Conservation (phyloP, 2,113 vertebrate genomes). For the Orycteropus afer region DNA sequence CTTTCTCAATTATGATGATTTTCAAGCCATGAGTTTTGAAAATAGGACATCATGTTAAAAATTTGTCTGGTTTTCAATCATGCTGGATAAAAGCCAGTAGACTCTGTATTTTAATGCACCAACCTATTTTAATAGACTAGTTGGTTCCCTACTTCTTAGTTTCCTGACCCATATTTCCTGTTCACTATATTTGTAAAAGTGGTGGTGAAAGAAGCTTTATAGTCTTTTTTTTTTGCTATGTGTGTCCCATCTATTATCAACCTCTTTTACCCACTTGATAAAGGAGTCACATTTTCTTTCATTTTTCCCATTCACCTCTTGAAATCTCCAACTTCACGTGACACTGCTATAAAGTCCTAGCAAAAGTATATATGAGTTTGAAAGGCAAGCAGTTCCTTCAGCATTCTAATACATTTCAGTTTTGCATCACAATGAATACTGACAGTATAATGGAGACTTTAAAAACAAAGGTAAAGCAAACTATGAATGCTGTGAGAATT, state of each 20-base stretch:
- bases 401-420: conserved; percentile 14
- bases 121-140: neutral
- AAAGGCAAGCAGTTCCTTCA: conserved; percentile 50
- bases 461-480: conserved; percentile 65
- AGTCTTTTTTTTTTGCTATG: neutral
- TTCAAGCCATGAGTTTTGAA: neutral
- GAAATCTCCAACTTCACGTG: conserved; percentile 62
- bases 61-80: neutral
- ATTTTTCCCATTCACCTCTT: conserved; percentile 30
- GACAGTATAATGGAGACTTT: conserved; percentile 67
- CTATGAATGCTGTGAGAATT: conserved; percentile 48
- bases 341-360: conserved; percentile 55
- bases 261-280: conserved; percentile 52
- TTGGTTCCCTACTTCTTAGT: neutral
- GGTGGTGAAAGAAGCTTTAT: neutral
- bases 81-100: neutral
- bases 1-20: conserved; percentile 26
- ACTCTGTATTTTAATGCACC: neutral
- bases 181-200: conserved; percentile 46
- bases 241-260: conserved; percentile 1
- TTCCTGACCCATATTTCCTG: neutral
- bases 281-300: conserved; percentile 53
- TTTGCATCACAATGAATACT: conserved; percentile 19
- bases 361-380: conserved; percentile 53
- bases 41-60: neutral